Base-by-base conservation (phyloP, 2,113 vertebrate genomes). In the Tachuris rubrigastra region DNA sequence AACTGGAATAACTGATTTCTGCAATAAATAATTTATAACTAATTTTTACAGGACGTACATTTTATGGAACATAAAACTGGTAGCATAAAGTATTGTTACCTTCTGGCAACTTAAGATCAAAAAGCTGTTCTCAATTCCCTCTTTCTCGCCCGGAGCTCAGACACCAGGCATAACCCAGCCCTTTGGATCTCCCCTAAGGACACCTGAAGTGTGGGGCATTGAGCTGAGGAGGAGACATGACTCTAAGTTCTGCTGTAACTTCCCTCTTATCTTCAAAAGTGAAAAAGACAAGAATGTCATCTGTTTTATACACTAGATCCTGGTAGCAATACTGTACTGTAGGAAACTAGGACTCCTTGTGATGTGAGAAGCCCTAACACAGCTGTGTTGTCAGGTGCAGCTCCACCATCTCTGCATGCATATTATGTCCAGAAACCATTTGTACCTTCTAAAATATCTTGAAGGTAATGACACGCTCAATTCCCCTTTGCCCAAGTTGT, bases 241-340 rank as follows among this genome's bases (percentile, higher is more conserved):
- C 10, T 10, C 52, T 55, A 60, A 55, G 0, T 24, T 93, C 72
- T 77, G 17, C 52, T 55, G 25, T 44, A 19, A 37, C 13, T 80
- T 62, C n/a, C 44, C 28, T 74, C 55, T 89, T 21, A 27, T n/a
- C 30, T 14, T 46, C 37, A n/a, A 3, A 74, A 47, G 25, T 14
- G 39, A 42, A 24, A 44, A 66, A 75, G 49, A 49, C 31, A 30
- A 66, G 49, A 31, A 22, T 3, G 5, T 25, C 7, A 9, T 39
- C n/a, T 42, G 42, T 47, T 93, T 90, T n/a, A 49, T 7, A 35
- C 19, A n/a, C 33, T n/a, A 33, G 47, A 65, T 17, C 14, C 27
- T 73, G 27, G 33, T 1, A 77, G 42, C 39, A 63, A 22, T 23
- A 30, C 5, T 25, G 1, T 0, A 0, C 39, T 63, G 39, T 1